Percentiles rank a stretch among this genome's conserved stretches.
phyloP scores from a whole-genome alignment of 2,113 vertebrate genomes.

The Calidris pygmaea region DNA sequence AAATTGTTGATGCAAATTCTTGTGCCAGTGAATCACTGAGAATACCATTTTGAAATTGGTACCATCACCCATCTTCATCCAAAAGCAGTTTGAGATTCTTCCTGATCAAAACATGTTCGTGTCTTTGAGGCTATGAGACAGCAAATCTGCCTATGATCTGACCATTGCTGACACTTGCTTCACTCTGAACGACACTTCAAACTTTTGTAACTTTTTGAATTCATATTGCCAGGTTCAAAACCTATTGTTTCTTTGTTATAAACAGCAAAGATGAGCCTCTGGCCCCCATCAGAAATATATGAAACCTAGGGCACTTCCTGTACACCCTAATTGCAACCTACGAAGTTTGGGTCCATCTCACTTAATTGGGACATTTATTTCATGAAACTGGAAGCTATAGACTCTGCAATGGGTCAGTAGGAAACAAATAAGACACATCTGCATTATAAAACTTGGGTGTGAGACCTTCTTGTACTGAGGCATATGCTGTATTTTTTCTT shows the following conservation, averaged over 20 bases:
- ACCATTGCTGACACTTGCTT: neutral
- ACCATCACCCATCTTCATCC: neutral
- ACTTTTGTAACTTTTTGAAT: neutral
- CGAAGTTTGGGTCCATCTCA: neutral
- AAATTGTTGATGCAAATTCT: neutral
- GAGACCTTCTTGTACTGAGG: neutral
- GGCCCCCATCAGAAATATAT: neutral
- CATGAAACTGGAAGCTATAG: neutral
- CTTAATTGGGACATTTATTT: neutral
- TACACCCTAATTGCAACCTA: neutral
- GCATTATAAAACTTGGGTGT: neutral
- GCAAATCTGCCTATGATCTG: neutral
- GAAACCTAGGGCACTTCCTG: neutral
- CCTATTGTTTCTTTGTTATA: neutral
- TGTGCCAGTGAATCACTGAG: neutral
- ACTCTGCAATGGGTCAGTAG: neutral
- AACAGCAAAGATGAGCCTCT: neutral
- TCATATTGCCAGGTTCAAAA: neutral
- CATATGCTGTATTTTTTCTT: neutral
- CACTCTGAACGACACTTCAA: neutral
- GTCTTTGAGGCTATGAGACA: neutral
- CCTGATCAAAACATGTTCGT: neutral
- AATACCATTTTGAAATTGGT: neutral
- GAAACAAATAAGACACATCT: neutral
- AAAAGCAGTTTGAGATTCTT: neutral